A percentile compares a stretch with the other conserved stretches of the same genome.
These are phyloP conservation scores for Ceuthmochares aereus DNA, from an alignment of 2,113 vertebrate species.

Conservation along the genomic window DNA sequence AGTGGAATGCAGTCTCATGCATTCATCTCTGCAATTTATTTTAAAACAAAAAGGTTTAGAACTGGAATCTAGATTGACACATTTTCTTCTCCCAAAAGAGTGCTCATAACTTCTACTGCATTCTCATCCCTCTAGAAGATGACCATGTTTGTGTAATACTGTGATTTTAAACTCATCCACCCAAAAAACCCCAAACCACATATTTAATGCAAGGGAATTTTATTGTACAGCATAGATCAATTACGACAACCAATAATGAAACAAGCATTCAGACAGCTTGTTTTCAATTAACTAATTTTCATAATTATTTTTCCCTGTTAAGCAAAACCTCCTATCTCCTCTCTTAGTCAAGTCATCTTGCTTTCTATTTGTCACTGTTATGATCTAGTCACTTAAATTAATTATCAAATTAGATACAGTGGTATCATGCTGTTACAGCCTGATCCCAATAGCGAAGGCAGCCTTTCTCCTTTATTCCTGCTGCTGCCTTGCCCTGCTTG, in stretches of 20 bases:
- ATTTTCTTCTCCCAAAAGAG: neutral
- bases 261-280: neutral
- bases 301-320: neutral
- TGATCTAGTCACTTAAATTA: neutral
- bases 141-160: neutral
- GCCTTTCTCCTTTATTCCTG: neutral
- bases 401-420: neutral
- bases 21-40: neutral
- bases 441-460: neutral
- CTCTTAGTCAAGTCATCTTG: neutral
- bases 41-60: neutral
- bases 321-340: neutral
- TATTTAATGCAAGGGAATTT: neutral
- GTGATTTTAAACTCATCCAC: neutral
- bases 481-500: neutral
- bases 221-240: no score
- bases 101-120: neutral
- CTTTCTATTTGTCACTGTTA: neutral
- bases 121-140: neutral
- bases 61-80: neutral
- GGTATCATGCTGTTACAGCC: neutral
- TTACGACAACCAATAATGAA: neutral
- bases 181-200: accelerated
- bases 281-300: neutral
- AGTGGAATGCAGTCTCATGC: neutral